Evolutionary conservation across 2,888 invertebrate species (phyloP).

Genomic region (Lasius fuliginosus): DNA sequence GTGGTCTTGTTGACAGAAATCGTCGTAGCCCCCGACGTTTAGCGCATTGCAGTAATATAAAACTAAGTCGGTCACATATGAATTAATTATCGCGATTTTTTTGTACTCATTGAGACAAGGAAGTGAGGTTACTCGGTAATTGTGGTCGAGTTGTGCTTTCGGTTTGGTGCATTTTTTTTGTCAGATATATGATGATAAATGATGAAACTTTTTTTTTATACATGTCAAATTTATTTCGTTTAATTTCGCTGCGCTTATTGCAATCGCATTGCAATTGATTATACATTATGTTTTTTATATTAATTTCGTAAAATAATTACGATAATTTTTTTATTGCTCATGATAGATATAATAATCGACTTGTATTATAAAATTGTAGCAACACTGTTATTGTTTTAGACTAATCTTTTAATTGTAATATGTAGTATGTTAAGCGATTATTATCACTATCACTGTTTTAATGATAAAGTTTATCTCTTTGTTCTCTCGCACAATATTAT

Average conservation of each 20-base stretch:
- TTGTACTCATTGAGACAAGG: conserved; percentile 35
- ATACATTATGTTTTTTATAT: neutral
- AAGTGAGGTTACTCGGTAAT: neutral
- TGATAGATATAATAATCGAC: neutral
- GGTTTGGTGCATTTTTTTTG: conserved; percentile 5
- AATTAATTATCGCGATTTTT: conserved; percentile 47
- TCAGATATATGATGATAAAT: conserved; percentile 4
- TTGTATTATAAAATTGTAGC: neutral
- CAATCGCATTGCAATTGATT: neutral
- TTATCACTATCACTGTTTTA: conserved; percentile 3
- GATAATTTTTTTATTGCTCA: neutral
- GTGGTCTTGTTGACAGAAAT: conserved; percentile 43
- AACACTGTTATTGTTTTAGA: no score
- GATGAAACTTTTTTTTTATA: conserved; percentile 10
- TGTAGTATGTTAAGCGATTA: conserved; percentile 10
- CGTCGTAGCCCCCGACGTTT: conserved; percentile 7
- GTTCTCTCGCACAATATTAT: conserved; percentile 18
- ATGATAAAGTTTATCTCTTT: conserved; percentile 40
- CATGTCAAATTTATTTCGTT: conserved; percentile 30
- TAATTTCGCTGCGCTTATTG: conserved; percentile 9
- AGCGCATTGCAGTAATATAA: conserved; percentile 58
- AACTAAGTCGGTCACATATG: conserved; percentile 55
- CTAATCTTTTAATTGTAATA: neutral
- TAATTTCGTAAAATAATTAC: neutral
- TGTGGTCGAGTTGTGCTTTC: conserved; percentile 30